Evolutionary conservation across 2,797 vertebrate species (phyloP).

Genomic region (Semotilus atromaculatus): DNA sequence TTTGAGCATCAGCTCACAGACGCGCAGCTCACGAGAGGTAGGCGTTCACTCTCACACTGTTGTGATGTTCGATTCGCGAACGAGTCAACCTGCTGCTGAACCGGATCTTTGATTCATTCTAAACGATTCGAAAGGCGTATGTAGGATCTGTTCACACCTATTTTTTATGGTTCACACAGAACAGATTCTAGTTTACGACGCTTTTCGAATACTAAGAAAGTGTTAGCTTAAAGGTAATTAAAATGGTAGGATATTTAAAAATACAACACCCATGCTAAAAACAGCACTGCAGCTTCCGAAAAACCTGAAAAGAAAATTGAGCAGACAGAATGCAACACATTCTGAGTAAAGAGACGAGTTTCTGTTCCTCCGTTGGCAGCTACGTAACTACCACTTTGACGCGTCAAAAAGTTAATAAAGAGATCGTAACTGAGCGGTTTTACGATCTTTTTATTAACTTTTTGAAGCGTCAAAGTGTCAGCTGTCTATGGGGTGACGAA

Average conservation of each 20-base stretch:
- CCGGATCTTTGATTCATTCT: background rate
- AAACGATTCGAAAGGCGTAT: background rate
- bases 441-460: no score
- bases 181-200: background rate
- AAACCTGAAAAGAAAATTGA: background rate
- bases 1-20: conserved; percentile 8
- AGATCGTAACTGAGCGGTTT: no score
- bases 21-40: conserved; percentile 15
- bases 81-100: background rate
- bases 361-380: no score
- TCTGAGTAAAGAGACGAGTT: no score
- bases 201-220: background rate
- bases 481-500: no score
- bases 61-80: background rate
- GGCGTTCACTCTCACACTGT: conserved; percentile 19
- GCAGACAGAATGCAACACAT: background rate
- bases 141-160: background rate
- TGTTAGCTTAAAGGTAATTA: background rate
- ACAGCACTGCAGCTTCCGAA: background rate
- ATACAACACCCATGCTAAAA: background rate
- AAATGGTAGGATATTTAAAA: background rate
- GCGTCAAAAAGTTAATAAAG: no score
- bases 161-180: no score
- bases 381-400: no score
- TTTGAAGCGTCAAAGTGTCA: no score